Evolutionary conservation across 2,113 vertebrate genomes (phyloP).

Genomic region (Hiodon tergisus): DNA sequence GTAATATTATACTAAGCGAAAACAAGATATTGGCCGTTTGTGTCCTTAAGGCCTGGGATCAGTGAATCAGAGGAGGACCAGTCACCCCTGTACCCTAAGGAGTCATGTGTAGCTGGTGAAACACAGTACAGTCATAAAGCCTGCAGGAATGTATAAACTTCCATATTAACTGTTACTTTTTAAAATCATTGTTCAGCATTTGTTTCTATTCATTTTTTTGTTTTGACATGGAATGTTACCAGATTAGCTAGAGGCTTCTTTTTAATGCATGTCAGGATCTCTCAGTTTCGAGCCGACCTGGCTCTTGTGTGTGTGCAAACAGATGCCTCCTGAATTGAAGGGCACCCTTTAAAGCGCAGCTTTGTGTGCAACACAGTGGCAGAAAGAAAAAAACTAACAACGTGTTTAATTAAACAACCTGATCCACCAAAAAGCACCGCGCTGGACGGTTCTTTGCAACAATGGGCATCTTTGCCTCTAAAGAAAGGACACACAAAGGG

Average conservation of each 20-base stretch:
- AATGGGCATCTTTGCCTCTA: conserved; percentile 45
- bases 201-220: too few species aligned
- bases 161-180: neutral
- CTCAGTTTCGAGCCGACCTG: neutral
- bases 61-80: neutral
- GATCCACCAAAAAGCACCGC: conserved; percentile 27
- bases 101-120: neutral
- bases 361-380: neutral
- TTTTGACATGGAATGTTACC: too few species aligned
- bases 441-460: conserved; percentile 55
- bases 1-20: too few species aligned
- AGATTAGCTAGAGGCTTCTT: neutral
- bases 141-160: neutral
- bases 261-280: neutral
- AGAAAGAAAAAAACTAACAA: neutral
- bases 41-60: neutral
- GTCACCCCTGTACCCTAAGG: neutral
- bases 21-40: too few species aligned
- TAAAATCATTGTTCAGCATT: too few species aligned
- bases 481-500: conserved; percentile 52
- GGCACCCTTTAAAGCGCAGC: neutral
- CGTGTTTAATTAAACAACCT: neutral
- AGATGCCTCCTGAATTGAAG: neutral
- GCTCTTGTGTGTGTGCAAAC: neutral
- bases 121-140: neutral